These are phyloP conservation scores for Heloderma charlesbogerti DNA, from an alignment of 2,113 vertebrate species.

Conservation along the genomic window DNA sequence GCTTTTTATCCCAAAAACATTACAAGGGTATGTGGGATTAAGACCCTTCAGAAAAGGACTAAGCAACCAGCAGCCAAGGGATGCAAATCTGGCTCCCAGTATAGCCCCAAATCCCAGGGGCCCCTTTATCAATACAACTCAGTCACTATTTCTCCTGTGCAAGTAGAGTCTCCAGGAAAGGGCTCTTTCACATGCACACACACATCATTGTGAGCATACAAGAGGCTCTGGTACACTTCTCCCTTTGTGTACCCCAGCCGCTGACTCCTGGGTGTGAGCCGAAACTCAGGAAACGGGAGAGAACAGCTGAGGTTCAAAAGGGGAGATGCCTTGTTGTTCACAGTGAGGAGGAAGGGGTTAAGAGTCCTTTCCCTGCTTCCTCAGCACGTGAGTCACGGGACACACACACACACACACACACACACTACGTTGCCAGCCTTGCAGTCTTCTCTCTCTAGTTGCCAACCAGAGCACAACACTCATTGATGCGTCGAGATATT, in stretches of 20 bases:
- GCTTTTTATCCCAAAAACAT: neutral
- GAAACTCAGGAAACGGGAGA: neutral
- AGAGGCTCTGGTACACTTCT: neutral
- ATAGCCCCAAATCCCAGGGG: too few species aligned
- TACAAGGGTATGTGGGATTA: neutral
- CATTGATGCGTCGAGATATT: slow-evolving; percentile 36
- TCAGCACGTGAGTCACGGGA: neutral
- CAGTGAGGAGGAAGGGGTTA: neutral
- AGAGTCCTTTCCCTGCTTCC: neutral
- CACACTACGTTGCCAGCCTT: neutral
- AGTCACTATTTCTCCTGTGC: neutral
- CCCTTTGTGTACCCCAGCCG: too few species aligned
- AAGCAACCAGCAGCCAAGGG: too few species aligned
- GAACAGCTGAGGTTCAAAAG: too few species aligned
- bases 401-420: too few species aligned
- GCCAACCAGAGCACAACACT: neutral
- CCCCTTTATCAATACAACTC: neutral
- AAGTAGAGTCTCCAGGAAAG: neutral
- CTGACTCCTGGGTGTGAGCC: neutral
- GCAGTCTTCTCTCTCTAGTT: neutral
- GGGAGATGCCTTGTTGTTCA: neutral
- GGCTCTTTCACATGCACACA: neutral
- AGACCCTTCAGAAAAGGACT: neutral
- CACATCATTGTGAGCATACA: too few species aligned
- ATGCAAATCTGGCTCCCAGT: too few species aligned